Percentiles rank a stretch among this genome's conserved stretches.
Conservation (phyloP, 2,113 vertebrate genomes). For the Cyanoliseus patagonus region DNA sequence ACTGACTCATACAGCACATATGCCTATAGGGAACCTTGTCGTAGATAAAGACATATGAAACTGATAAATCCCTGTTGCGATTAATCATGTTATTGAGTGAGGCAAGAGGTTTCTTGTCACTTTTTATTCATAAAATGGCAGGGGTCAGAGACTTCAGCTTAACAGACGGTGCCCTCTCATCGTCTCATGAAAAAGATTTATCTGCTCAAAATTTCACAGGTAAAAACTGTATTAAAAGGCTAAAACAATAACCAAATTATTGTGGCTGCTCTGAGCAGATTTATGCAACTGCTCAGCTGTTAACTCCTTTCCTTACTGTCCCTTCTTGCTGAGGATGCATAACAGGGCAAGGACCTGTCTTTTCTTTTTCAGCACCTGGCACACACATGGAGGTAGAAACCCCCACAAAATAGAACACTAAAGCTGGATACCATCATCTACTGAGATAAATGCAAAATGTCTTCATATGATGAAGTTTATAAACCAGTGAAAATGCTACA, state of each 20-base stretch:
- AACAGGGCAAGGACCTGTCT: background rate
- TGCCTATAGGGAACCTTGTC: background rate
- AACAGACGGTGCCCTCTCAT: background rate
- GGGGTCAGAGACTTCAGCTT: background rate
- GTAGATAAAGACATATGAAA: background rate
- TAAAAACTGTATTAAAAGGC: background rate
- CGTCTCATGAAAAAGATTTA: background rate
- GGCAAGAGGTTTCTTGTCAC: background rate
- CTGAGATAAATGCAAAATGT: background rate
- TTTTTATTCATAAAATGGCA: constrained; percentile 22
- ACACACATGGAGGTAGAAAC: background rate
- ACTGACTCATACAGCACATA: background rate
- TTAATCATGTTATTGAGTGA: constrained; percentile 12
- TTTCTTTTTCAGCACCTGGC: background rate
- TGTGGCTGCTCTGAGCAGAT: background rate
- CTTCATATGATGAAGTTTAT: background rate
- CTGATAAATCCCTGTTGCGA: constrained; percentile 15
- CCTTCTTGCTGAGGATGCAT: background rate
- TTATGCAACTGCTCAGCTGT: background rate
- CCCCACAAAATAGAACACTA: background rate
- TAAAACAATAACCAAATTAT: background rate
- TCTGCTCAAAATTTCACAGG: background rate
- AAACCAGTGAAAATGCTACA: background rate
- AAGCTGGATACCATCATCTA: background rate
- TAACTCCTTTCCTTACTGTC: background rate